These are phyloP conservation scores for Sinocyclocheilus grahami DNA, from an alignment of 2,113 vertebrate species.

Conservation along the genomic window DNA sequence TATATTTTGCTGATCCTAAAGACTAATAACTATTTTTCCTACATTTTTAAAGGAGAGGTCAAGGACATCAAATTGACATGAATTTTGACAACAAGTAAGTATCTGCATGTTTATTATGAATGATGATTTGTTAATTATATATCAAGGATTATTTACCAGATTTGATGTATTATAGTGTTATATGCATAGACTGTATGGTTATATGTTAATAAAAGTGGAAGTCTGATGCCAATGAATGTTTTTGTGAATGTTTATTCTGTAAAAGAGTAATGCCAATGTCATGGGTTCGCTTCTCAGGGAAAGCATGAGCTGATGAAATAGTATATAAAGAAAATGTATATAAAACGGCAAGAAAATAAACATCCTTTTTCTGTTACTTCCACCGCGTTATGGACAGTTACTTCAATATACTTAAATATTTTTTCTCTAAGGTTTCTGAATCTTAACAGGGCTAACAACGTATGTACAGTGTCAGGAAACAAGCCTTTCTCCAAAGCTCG, in stretches of 20 bases:
- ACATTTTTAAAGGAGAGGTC: constrained; percentile 17
- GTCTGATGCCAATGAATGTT: no score
- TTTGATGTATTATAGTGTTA: no score
- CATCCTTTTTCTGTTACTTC: background rate
- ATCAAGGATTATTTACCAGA: background rate
- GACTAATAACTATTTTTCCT: background rate
- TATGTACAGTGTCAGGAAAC: constrained; percentile 13
- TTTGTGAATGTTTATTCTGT: no score
- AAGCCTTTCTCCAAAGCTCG: constrained; percentile 54
- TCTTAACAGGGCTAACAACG: constrained; percentile 52
- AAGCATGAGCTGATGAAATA: no score
- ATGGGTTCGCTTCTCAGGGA: no score
- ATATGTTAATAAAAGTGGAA: no score
- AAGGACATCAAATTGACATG: background rate
- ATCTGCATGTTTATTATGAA: background rate
- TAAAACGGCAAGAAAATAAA: no score
- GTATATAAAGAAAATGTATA: no score
- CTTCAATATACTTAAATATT: background rate
- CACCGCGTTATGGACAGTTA: background rate
- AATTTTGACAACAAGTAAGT: background rate
- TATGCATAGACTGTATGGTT: no score
- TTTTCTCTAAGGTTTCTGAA: background rate
- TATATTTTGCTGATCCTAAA: background rate
- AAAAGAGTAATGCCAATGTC: no score
- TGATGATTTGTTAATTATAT: background rate